Percentiles rank a stretch among this genome's conserved stretches.
Evolutionary conservation across 2,113 vertebrate genomes (phyloP).

Genomic region (Chinchilla lanigera): DNA sequence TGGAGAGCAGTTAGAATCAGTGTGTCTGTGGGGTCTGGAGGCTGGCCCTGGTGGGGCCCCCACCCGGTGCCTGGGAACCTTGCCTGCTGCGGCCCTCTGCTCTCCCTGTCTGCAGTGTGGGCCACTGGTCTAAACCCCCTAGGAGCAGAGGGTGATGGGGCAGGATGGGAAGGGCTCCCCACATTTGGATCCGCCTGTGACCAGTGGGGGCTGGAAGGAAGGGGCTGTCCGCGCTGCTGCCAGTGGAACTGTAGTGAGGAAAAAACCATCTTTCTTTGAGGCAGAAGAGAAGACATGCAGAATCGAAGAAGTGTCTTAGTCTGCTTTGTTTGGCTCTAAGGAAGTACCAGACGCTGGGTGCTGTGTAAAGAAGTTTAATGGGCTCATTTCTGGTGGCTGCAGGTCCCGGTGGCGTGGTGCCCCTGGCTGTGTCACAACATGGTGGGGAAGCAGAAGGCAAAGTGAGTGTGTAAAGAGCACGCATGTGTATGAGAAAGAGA

Average conservation of each 20-base stretch:
- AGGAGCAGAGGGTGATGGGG: neutral
- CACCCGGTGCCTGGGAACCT: neutral
- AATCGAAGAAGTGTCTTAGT: neutral
- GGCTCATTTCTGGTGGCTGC: neutral
- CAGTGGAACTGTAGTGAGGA: neutral
- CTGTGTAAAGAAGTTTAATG: neutral
- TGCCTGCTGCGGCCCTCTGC: neutral
- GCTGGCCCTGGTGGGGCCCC: neutral
- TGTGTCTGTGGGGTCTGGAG: neutral
- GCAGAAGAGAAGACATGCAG: neutral
- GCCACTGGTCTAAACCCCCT: neutral
- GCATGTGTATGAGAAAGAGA: neutral
- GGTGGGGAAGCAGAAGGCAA: neutral
- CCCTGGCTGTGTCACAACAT: too few species aligned
- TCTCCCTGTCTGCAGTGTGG: fast-evolving
- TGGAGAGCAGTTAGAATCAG: neutral
- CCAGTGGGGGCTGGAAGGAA: neutral
- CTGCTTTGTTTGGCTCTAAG: neutral
- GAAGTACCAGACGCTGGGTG: neutral
- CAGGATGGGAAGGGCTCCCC: neutral
- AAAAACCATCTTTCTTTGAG: neutral
- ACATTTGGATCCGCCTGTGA: too few species aligned
- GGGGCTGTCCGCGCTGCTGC: neutral
- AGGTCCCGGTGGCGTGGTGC: too few species aligned
- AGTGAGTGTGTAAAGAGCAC: neutral